Evolutionary conservation across 2,797 vertebrate genomes (phyloP).

Genomic region (Crenichthys baileyi): DNA sequence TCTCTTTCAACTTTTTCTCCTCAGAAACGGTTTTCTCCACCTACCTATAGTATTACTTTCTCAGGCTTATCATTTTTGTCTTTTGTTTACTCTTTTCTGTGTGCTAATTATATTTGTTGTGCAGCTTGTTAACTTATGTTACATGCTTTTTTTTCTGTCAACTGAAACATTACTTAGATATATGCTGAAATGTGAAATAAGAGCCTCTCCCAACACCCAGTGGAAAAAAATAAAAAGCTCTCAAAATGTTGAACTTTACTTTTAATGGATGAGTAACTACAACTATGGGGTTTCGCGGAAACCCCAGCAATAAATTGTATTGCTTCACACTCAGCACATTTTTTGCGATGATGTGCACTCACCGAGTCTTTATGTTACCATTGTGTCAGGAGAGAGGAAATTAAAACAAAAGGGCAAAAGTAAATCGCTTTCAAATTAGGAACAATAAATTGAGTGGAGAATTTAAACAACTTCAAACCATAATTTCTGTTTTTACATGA

Average conservation of each 20-base stretch:
- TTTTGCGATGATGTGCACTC: constrained; percentile 20
- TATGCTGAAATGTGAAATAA: not conserved
- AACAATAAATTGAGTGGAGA: constrained; percentile 55
- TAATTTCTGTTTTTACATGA: constrained; percentile 51
- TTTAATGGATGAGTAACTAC: constrained; percentile 1
- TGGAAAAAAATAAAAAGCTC: constrained; percentile 4
- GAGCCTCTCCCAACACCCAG: not conserved
- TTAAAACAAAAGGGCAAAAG: constrained; percentile 50
- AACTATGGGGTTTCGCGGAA: not conserved
- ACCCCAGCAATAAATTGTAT: constrained; percentile 21
- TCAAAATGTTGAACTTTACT: constrained; percentile 21
- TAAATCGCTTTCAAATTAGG: constrained; percentile 40
- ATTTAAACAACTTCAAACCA: constrained; percentile 37
- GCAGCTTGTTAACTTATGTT: not conserved
- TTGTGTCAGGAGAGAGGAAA: constrained; percentile 44
- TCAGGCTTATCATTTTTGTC: not conserved
- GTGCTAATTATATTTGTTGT: constrained; percentile 2
- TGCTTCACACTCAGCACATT: constrained; percentile 11
- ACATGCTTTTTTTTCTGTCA: not conserved
- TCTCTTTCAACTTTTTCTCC: not conserved
- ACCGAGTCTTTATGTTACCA: constrained; percentile 18
- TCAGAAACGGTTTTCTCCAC: not conserved
- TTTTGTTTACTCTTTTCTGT: constrained; percentile 5
- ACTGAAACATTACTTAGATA: not conserved
- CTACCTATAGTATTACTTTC: not conserved